Evolutionary conservation across 2,888 invertebrate genomes (phyloP).

Genomic region (Eristalinus aeneus): DNA sequence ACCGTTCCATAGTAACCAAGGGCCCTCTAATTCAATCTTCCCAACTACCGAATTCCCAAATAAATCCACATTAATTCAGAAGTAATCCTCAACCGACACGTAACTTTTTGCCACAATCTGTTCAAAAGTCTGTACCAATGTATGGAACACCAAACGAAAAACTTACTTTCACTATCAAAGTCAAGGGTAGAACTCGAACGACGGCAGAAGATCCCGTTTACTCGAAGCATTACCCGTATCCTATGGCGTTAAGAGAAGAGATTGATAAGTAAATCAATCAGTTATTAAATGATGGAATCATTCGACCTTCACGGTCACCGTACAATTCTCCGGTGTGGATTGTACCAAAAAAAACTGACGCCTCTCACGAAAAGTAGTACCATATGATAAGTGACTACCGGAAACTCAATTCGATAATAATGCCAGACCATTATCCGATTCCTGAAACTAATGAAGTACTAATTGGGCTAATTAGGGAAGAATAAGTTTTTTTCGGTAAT

Average conservation of each 20-base stretch:
- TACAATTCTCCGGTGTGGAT: conserved; percentile 21
- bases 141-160: conserved; percentile 32
- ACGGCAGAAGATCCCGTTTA: conserved; percentile 24
- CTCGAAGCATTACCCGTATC: conserved; percentile 33
- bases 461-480: conserved; percentile 24
- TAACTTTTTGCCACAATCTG: conserved; percentile 4
- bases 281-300: not conserved
- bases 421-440: conserved; percentile 27
- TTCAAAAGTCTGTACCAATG: conserved; percentile 6
- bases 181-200: conserved; percentile 35
- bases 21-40: conserved; percentile 1
- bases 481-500: conserved; percentile 25
- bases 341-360: conserved; percentile 29
- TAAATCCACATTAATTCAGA: conserved; percentile 6
- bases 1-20: not conserved
- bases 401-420: conserved; percentile 37
- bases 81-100: conserved; percentile 1
- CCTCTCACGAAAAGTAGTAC: conserved; percentile 37
- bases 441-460: not conserved
- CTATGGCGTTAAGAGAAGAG: not conserved
- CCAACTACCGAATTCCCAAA: conserved; percentile 1
- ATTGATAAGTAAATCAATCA: conserved; percentile 14
- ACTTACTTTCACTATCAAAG: conserved; percentile 6
- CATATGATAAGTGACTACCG: conserved; percentile 35
- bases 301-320: conserved; percentile 9